Percentiles rank a stretch among this genome's conserved stretches.
These are phyloP conservation scores for Phainopepla nitens DNA, from an alignment of 2,113 vertebrate species.

Conservation along the genomic window DNA sequence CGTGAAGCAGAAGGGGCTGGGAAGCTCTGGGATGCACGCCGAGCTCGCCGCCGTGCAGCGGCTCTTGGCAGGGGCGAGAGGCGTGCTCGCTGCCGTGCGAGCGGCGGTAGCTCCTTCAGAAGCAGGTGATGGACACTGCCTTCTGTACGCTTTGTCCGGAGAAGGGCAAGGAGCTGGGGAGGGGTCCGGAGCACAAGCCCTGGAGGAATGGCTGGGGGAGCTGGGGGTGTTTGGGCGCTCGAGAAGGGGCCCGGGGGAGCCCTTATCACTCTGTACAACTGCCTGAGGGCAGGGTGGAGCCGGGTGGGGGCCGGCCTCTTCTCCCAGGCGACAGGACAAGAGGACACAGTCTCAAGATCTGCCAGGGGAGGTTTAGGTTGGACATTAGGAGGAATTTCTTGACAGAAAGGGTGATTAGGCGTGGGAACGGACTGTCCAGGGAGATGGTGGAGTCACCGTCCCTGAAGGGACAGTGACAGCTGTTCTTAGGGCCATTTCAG, in stretches of 20 bases:
- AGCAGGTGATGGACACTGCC: neutral
- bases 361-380: neutral
- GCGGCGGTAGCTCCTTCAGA: neutral
- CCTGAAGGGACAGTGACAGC: neutral
- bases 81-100: rapidly evolving
- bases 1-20: neutral
- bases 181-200: neutral
- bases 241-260: neutral
- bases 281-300: neutral
- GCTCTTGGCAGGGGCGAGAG: neutral
- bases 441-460: neutral
- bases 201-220: neutral
- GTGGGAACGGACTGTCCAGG: neutral
- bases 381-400: neutral
- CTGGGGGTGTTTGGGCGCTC: neutral
- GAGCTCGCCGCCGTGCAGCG: neutral
- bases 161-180: neutral
- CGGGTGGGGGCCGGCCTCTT: too few relatives aligned
- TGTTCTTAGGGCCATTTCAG: neutral
- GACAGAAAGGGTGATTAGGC: neutral
- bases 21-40: rapidly evolving
- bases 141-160: neutral
- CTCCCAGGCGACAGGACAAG: neutral
- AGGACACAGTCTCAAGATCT: neutral
- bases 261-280: rapidly evolving